These are phyloP conservation scores for Galendromus occidentalis DNA, from an alignment of 1,140 invertebrate species.

Conservation along the genomic window DNA sequence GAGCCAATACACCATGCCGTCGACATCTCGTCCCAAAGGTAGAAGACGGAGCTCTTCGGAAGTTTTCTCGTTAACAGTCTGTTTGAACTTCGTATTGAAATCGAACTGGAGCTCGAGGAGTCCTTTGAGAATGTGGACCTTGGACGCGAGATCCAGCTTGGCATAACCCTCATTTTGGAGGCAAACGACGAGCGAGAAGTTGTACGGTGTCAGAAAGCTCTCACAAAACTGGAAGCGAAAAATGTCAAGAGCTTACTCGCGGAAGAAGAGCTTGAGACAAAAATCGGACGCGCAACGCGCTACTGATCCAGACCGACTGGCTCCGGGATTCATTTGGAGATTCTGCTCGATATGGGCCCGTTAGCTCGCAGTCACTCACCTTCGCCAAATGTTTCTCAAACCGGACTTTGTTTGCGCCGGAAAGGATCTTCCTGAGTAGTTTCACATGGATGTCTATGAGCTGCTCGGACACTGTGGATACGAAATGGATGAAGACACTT, in stretches of 20 bases:
- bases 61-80: constrained; percentile 59
- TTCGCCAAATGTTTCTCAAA: constrained; percentile 77
- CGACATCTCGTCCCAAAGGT: constrained; percentile 69
- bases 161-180: constrained; percentile 1
- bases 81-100: constrained; percentile 75
- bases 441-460: constrained; percentile 69
- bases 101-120: constrained; percentile 87
- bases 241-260: constrained; percentile 41
- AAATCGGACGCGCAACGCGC: constrained; percentile 58
- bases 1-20: constrained; percentile 77
- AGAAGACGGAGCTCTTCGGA: constrained; percentile 55
- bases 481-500: not conserved
- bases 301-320: not conserved
- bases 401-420: constrained; percentile 57
- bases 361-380: constrained; percentile 20
- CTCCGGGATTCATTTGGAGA: not conserved
- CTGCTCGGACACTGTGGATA: constrained; percentile 22
- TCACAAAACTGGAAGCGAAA: constrained; percentile 13
- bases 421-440: constrained; percentile 57
- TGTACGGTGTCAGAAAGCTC: not conserved
- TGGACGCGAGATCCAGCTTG: not conserved
- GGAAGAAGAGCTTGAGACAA: constrained; percentile 61
- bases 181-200: not conserved
- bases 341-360: not conserved
- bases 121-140: constrained; percentile 36